Evolutionary conservation across 2,797 vertebrate genomes (phyloP).

Genomic region (Lindbergichthys nudifrons): DNA sequence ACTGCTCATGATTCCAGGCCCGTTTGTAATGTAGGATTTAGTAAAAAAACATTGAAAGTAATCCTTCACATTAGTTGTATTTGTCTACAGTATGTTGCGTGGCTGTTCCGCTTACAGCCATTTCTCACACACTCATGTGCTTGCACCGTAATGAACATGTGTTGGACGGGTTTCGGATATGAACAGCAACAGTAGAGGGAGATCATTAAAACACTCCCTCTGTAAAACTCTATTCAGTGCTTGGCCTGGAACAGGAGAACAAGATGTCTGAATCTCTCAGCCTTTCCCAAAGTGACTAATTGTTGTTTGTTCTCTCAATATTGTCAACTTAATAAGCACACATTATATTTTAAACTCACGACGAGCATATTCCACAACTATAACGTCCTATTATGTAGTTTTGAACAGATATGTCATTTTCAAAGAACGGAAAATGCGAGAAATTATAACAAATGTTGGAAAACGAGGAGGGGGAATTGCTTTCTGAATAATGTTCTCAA

Average conservation of each 20-base stretch:
- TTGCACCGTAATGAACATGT: conserved; percentile 8
- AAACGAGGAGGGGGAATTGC: neutral
- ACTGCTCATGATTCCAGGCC: neutral
- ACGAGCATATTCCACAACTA: neutral
- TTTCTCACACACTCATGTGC: neutral
- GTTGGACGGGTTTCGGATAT: conserved; percentile 33
- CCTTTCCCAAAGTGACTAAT: conserved; percentile 6
- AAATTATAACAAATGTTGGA: conserved; percentile 35
- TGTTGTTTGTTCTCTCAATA: neutral
- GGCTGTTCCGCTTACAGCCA: too few relatives aligned
- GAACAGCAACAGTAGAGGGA: neutral
- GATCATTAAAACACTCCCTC: conserved; percentile 41
- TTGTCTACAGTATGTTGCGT: neutral
- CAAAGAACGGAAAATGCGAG: conserved; percentile 2
- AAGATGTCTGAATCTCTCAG: neutral
- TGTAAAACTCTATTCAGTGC: conserved; percentile 22
- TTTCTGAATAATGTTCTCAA: conserved; percentile 49
- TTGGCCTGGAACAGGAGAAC: conserved; percentile 18
- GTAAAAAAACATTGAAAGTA: neutral
- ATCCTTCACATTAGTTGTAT: neutral
- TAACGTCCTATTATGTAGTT: neutral
- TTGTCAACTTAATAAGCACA: conserved; percentile 21
- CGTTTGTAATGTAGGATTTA: neutral
- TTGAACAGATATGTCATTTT: neutral
- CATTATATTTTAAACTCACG: conserved; percentile 23